These are phyloP conservation scores for Meloidogyne hapla DNA, from an alignment of 1,140 invertebrate species.

Conservation along the genomic window DNA sequence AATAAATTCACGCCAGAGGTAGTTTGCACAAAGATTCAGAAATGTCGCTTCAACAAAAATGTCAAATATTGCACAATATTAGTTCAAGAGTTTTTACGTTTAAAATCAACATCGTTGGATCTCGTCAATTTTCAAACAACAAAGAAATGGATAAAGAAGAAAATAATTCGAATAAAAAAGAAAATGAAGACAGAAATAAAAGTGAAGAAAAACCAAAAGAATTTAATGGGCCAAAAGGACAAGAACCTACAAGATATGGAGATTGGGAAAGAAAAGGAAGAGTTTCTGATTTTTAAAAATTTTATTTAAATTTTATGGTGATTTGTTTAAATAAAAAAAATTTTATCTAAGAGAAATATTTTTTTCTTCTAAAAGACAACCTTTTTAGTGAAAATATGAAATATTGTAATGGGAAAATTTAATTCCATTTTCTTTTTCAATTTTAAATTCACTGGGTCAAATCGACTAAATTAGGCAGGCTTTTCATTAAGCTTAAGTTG, in stretches of 20 bases:
- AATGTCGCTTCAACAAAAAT: not conserved
- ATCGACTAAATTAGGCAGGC: constrained; percentile 7
- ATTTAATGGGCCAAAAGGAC: constrained; percentile 85
- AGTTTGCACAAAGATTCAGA: no score
- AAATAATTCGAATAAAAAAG: no score
- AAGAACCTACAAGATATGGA: constrained; percentile 95
- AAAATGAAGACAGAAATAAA: not conserved
- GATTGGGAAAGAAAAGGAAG: constrained; percentile 99
- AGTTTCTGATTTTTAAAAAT: constrained; percentile 82
- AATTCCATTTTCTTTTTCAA: not conserved
- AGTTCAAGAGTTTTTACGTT: not conserved
- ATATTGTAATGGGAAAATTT: not conserved
- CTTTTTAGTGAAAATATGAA: constrained; percentile 2
- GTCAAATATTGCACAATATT: not conserved
- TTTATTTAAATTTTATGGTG: no score
- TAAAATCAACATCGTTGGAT: not conserved
- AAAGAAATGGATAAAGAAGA: not conserved
- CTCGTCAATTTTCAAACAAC: not conserved
- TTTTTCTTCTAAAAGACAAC: no score
- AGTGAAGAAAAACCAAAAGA: constrained; percentile 14
- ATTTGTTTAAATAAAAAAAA: no score
- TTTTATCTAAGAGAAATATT: no score
- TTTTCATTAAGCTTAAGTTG: constrained; percentile 54
- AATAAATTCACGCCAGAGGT: no score
- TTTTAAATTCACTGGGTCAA: not conserved